Percentiles rank a stretch among this genome's conserved stretches.
phyloP scores from a whole-genome alignment of 2,113 vertebrate genomes.

The Nestor notabilis region DNA sequence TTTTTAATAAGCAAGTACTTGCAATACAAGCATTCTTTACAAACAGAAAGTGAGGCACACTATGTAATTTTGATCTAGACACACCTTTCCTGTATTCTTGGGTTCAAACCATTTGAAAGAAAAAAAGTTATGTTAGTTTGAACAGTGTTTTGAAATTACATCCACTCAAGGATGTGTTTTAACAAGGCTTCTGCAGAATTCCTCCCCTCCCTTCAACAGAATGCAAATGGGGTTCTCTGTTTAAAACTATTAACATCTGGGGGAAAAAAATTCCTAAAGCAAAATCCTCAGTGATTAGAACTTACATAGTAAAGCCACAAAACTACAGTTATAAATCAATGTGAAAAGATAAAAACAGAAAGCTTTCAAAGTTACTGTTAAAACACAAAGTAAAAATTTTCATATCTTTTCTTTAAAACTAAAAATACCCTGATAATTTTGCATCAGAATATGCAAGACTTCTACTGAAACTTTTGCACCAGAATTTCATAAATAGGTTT shows the following conservation, averaged over 20 bases:
- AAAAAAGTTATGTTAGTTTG: not conserved
- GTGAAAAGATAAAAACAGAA: slow-evolving; percentile 18
- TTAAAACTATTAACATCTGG: not conserved
- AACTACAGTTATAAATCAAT: slow-evolving; percentile 36
- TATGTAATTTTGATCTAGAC: not conserved
- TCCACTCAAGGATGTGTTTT: not conserved
- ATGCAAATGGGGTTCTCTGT: not conserved
- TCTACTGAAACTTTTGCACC: slow-evolving; percentile 21
- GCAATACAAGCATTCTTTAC: not conserved
- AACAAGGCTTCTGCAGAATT: not conserved
- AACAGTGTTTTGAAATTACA: not conserved
- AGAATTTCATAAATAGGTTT: slow-evolving; percentile 34
- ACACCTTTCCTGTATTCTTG: not conserved
- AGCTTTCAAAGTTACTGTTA: slow-evolving; percentile 37
- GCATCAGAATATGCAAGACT: slow-evolving; percentile 38
- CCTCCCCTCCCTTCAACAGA: not conserved
- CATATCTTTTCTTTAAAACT: not conserved
- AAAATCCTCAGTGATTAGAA: not conserved
- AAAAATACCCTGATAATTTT: slow-evolving; percentile 30
- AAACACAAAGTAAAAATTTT: not conserved
- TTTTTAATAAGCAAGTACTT: not conserved
- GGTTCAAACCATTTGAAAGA: not conserved
- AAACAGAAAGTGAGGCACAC: not conserved
- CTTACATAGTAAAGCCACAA: slow-evolving; percentile 6
- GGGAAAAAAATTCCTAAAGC: not conserved